phyloP scores from a whole-genome alignment of 2,888 invertebrate species.

The Stramonita haemastoma region DNA sequence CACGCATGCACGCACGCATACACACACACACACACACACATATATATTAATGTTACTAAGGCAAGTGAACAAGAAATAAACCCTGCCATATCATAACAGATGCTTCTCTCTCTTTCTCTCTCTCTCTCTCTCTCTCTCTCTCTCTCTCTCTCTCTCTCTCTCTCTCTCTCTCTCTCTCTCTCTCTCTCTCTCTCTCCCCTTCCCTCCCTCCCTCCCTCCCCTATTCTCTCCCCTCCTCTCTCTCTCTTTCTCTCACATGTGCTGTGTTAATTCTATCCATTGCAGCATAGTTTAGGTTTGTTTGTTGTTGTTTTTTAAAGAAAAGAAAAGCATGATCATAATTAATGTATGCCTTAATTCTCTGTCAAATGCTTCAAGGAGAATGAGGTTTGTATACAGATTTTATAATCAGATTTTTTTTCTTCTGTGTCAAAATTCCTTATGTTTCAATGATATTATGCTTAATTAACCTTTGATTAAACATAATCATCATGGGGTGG shows the following conservation, averaged over 20 bases:
- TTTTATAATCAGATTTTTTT: too few species aligned
- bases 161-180: neutral
- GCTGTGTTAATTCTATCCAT: neutral
- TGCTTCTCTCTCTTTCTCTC: too few species aligned
- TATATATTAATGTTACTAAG: neutral
- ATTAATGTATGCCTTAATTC: neutral
- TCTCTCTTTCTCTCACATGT: neutral
- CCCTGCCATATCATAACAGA: too few species aligned
- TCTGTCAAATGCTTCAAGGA: conserved; percentile 32
- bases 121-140: too few species aligned
- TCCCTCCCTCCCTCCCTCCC: neutral
- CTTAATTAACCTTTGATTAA: too few species aligned
- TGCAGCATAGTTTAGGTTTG: too few species aligned
- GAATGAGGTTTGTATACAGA: conserved; percentile 24
- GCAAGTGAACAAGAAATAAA: too few species aligned
- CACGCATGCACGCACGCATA: neutral
- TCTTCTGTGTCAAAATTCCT: too few species aligned
- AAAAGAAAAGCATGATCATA: neutral
- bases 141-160: conserved; percentile 10
- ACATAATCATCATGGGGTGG: too few species aligned
- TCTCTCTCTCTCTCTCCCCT: neutral
- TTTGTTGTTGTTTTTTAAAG: too few species aligned
- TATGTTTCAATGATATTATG: neutral
- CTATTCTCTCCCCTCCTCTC: too few species aligned
- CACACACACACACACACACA: neutral